Conservation (phyloP, 1,140 invertebrate genomes). For the Trichonephila inaurata region DNA sequence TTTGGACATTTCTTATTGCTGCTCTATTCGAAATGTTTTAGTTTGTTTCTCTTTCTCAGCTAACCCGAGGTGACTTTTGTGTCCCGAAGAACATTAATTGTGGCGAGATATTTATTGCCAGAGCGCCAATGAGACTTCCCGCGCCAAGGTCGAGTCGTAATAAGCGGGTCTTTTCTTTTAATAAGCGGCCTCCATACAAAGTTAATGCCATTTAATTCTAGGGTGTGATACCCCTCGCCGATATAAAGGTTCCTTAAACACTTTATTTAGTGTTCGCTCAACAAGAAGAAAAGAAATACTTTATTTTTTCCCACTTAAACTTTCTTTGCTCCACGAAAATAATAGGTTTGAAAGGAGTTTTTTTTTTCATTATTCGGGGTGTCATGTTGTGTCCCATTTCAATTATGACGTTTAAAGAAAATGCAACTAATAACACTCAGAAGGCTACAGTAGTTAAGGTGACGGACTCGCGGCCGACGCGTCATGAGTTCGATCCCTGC, state of each 20-base stretch:
- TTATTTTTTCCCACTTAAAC: no score
- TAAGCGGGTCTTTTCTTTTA: background rate
- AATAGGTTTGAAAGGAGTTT: no score
- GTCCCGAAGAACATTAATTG: conserved; percentile 8
- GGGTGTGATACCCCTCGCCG: background rate
- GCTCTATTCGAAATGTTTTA: background rate
- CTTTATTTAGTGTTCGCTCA: no score
- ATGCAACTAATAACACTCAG: no score
- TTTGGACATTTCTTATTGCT: conserved; percentile 43
- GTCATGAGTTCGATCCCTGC: no score
- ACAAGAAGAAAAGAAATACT: no score
- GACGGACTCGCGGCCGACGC: no score
- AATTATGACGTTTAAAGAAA: no score
- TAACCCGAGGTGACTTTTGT: background rate
- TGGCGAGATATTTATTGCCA: conserved; percentile 20
- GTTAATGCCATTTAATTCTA: background rate
- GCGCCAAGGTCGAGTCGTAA: background rate
- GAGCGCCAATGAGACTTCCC: background rate
- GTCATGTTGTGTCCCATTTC: no score
- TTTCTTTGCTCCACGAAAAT: no score
- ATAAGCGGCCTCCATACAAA: background rate
- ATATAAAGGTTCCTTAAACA: background rate
- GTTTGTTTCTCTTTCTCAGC: background rate
- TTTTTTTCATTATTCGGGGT: no score
- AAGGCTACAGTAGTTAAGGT: no score